Base-by-base conservation (phyloP, 2,113 vertebrate species). In the Paralichthys olivaceus region DNA sequence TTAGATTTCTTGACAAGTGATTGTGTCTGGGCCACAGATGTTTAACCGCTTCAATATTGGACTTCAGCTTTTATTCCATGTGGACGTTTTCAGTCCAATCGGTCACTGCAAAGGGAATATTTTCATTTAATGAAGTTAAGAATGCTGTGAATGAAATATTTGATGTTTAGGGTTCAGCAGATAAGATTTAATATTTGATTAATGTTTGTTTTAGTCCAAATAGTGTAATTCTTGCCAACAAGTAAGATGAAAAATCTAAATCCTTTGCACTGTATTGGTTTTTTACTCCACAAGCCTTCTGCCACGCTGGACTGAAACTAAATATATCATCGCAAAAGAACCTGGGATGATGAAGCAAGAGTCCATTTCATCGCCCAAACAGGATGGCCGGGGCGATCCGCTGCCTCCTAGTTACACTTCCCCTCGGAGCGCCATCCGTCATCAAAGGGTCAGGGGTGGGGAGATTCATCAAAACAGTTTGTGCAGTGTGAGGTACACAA, bases 381-480 rank as follows among this genome's bases (percentile, higher is more conserved):
- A 89, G 90, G 89, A 91, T 78, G 87, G 73, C 69, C 11, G 6
- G 6, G 64, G 62, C 75, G 29, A 85, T 86, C 81, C 64, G 63
- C 79, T 70, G 83, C 79, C 87, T 95, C 94, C 95, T 91, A 82
- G 91, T 92, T 94, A 93, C 94, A 95, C 94, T 96, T 95, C 90
- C 92, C 91, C 86, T 80, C 91, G 79, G 94, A 94, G 80, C 93
- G 91, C 95, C 95, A 95, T 95, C 96, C 94, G 88, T 92, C 92
- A 87, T 87, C 79, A 51, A 8, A 32, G 85, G 94, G 95, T 95
- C 94, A 95, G 92, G 88, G 95, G 95, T 95, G 93, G 19, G 93
- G 90, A 82, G 90, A 98, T 98, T 96, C 95, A 98, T 98, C 97
- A 97, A 95, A 91, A 95, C 92, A 96, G 96, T 97, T 98, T 98